Conservation (phyloP, 2,888 invertebrate genomes). For the Amphipoea lucens region DNA sequence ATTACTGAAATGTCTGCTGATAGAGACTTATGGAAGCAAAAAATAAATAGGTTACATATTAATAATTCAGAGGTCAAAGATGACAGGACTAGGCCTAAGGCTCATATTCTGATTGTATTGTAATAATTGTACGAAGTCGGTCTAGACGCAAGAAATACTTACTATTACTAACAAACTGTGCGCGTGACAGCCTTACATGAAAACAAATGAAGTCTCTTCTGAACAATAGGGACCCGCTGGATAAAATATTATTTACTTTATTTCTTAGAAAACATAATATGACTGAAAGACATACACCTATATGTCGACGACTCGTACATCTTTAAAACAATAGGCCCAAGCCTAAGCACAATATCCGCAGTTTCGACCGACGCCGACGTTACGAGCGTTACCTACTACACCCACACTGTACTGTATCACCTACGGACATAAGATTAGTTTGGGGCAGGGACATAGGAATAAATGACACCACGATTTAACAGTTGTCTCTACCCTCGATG, state of each 20-base stretch:
- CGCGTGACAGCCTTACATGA: slow-evolving; percentile 34
- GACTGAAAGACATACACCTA: background rate
- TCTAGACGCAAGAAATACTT: slow-evolving; percentile 21
- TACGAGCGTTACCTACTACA: background rate
- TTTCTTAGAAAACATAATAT: slow-evolving; percentile 29
- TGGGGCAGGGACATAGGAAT: background rate
- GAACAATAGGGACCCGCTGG: slow-evolving; percentile 29
- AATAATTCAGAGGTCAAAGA: background rate
- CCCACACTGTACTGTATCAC: too few relatives aligned
- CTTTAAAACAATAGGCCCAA: background rate
- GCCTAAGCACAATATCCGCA: background rate
- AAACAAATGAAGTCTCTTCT: slow-evolving; percentile 48
- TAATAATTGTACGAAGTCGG: background rate
- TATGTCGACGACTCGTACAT: background rate
- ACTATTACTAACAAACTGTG: slow-evolving; percentile 24
- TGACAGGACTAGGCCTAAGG: background rate
- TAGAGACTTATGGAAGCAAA: background rate
- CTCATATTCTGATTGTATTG: slow-evolving; percentile 2
- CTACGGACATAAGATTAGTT: background rate
- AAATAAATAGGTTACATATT: background rate
- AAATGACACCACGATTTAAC: background rate
- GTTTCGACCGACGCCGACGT: background rate
- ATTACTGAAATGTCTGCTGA: background rate
- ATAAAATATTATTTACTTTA: slow-evolving; percentile 42
- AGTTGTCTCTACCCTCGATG: background rate